Conservation (phyloP, 2,888 invertebrate species). For the Melanostoma scalare region DNA sequence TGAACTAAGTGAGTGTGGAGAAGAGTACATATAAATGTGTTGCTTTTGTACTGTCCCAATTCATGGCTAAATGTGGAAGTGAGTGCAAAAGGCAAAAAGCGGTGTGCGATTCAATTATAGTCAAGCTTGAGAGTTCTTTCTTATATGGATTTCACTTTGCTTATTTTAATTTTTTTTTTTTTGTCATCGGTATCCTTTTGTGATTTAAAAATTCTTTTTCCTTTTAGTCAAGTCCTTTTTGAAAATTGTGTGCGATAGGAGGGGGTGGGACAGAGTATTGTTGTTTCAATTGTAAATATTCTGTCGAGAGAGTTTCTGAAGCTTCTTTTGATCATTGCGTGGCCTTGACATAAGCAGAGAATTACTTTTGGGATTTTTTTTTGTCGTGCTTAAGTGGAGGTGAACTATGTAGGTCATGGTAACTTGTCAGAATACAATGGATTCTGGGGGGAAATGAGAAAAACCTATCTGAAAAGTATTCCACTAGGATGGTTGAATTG, state of each 20-base stretch:
- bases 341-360: conserved; percentile 26
- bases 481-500: no score
- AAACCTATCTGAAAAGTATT: no score
- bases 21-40: background rate
- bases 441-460: background rate
- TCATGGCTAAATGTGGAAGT: conserved; percentile 11
- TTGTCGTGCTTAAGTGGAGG: background rate
- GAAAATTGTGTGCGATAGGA: background rate
- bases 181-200: conserved; percentile 16
- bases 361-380: conserved; percentile 19
- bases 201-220: conserved; percentile 22
- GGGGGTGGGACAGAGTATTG: background rate
- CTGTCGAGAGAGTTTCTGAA: conserved; percentile 6
- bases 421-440: conserved; percentile 10
- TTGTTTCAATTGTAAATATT: conserved; percentile 4
- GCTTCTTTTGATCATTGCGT: conserved; percentile 6
- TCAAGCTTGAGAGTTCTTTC: conserved; percentile 24
- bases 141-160: background rate
- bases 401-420: conserved; percentile 20
- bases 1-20: background rate
- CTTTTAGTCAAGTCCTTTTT: conserved; percentile 15
- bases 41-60: conserved; percentile 9
- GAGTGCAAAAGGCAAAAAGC: conserved; percentile 25
- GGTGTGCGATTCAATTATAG: conserved; percentile 46
- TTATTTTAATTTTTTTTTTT: no score